These are phyloP conservation scores for Athrips mouffetella DNA, from an alignment of 2,888 invertebrate genomes.

Conservation along the genomic window DNA sequence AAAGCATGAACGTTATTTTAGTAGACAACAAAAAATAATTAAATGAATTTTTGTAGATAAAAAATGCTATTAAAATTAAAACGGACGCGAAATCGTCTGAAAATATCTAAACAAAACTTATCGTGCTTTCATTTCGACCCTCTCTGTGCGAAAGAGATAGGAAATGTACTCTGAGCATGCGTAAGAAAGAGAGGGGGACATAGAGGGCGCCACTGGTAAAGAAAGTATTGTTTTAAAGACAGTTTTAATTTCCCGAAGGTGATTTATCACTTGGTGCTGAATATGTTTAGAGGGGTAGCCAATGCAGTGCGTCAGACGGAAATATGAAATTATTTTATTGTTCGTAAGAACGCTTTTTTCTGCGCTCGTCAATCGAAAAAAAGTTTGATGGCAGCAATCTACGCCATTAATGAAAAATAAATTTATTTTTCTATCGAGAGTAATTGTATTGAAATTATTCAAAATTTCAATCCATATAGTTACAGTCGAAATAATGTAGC, in stretches of 20 bases:
- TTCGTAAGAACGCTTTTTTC: too few relatives aligned
- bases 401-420: too few relatives aligned
- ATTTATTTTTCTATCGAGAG: too few relatives aligned
- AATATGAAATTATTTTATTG: too few relatives aligned
- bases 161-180: constrained; percentile 22
- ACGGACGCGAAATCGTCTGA: constrained; percentile 29
- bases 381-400: too few relatives aligned
- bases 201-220: constrained; percentile 47
- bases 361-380: too few relatives aligned
- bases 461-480: too few relatives aligned
- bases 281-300: constrained; percentile 27
- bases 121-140: constrained; percentile 27
- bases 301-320: neutral
- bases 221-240: constrained; percentile 75
- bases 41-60: constrained; percentile 14
- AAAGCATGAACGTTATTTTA: neutral
- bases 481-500: too few relatives aligned
- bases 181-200: constrained; percentile 27
- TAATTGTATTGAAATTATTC: too few relatives aligned
- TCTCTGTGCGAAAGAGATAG: constrained; percentile 24
- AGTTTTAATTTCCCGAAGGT: constrained; percentile 79
- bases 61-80: constrained; percentile 28
- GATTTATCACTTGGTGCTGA: constrained; percentile 70
- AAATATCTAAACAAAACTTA: constrained; percentile 34
- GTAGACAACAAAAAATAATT: constrained; percentile 10